These are phyloP conservation scores for Pterophyllum scalare DNA, from an alignment of 2,113 vertebrate genomes.

Conservation along the genomic window DNA sequence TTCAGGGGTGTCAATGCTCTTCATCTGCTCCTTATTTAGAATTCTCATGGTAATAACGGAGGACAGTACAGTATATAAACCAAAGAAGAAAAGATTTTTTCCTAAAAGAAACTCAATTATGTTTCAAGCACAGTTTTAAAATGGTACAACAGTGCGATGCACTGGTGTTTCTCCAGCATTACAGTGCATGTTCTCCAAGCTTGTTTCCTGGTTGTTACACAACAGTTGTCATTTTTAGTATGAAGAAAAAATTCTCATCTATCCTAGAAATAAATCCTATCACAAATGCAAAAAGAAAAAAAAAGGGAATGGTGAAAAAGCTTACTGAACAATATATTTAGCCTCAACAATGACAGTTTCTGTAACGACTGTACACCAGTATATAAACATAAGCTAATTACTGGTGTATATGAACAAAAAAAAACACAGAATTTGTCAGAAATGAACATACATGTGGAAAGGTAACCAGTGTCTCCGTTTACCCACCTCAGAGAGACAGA, in stretches of 20 bases:
- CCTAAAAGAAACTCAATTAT: not conserved
- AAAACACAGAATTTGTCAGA: not conserved
- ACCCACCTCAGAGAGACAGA: slow-evolving; percentile 74
- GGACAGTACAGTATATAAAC: not conserved
- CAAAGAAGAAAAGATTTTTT: not conserved
- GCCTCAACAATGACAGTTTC: not conserved
- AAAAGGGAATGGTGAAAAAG: not conserved
- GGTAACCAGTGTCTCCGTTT: not conserved
- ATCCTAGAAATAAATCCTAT: not conserved
- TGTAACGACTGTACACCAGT: not conserved
- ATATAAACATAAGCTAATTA: not conserved
- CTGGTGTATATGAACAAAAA: not conserved
- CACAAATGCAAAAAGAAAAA: not conserved
- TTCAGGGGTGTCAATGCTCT: slow-evolving; percentile 72
- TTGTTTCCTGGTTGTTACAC: not conserved
- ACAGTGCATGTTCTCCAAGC: not conserved
- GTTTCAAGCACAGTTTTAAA: not conserved
- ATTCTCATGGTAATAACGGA: slow-evolving; percentile 44
- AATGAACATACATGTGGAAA: not conserved
- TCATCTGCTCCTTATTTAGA: slow-evolving; percentile 73
- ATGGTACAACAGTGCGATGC: not conserved
- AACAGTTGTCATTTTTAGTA: not conserved
- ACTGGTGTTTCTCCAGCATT: not conserved
- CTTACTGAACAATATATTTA: not conserved
- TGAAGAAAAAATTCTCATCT: not conserved